These are phyloP conservation scores for Amblyopsis rosae DNA, from an alignment of 2,113 vertebrate genomes.

Conservation along the genomic window DNA sequence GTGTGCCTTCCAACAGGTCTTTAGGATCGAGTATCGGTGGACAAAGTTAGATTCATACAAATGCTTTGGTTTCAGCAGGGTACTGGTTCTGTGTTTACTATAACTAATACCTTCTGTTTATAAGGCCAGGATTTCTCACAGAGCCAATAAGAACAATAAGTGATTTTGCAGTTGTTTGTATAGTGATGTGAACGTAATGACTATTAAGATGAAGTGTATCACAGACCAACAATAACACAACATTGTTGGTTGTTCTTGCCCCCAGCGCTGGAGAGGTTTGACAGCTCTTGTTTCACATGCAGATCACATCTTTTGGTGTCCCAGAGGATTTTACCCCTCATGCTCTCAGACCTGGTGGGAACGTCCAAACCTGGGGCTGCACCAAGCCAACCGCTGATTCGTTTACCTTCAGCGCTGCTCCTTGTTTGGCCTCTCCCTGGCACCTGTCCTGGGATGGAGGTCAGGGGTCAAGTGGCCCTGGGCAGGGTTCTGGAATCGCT, in stretches of 20 bases:
- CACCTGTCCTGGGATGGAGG: slow-evolving; percentile 45
- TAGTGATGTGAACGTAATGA: slow-evolving; percentile 24
- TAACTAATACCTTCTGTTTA: too few relatives aligned
- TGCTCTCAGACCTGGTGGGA: slow-evolving; percentile 36
- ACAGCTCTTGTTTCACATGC: slow-evolving; percentile 51
- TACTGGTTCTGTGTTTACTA: too few relatives aligned
- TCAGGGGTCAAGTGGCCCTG: slow-evolving; percentile 41
- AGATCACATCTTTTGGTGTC: slow-evolving; percentile 37
- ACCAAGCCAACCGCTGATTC: slow-evolving; percentile 51
- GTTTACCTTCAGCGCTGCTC: slow-evolving; percentile 57
- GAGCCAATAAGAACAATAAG: too few relatives aligned
- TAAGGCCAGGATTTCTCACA: too few relatives aligned
- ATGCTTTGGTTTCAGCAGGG: too few relatives aligned
- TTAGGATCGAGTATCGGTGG: too few relatives aligned
- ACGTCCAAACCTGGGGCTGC: slow-evolving; percentile 30
- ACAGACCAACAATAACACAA: too few relatives aligned
- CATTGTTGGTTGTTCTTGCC: too few relatives aligned
- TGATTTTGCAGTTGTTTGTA: too few relatives aligned
- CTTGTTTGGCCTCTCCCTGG: slow-evolving; percentile 38
- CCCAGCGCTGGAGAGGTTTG: slow-evolving; percentile 1
- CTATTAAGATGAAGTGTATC: slow-evolving; percentile 9
- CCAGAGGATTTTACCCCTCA: slow-evolving; percentile 36
- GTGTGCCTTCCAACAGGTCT: too few relatives aligned
- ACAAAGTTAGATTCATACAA: too few relatives aligned
- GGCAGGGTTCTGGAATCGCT: slow-evolving; percentile 30